Evolutionary conservation across 1,140 invertebrate genomes (phyloP), one percentile per base, ranked within the genome.

Genomic region (Carcinoscorpius rotundicauda): DNA sequence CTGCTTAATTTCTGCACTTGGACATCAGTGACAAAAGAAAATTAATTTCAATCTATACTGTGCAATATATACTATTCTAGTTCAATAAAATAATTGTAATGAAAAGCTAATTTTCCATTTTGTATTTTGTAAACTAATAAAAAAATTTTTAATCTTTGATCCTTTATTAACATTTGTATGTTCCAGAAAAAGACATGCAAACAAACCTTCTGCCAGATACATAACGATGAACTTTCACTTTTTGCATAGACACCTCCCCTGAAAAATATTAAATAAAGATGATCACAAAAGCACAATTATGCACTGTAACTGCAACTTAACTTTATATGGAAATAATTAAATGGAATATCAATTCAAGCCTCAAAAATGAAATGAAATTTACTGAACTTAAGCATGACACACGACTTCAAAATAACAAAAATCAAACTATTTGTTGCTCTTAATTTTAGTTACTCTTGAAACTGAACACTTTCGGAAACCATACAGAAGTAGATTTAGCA

Each of bases 181-280:
- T 29, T 29, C 29, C 29, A 29, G 29, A 2, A 29, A 29, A 29
- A 61, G 4, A 58, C 6, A 51, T 55, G 4, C 4, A 29, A 29
- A 61, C 60, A 56, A 61, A 74, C 72, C 89, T 82, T 78, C 94
- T 94, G 58, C 92, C 92, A 52, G 90, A 92, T 62, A 95, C 89
- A 75, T 95, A 96, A 64, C 92, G 82, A 71, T 93, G 91, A 0
- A 96, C 93, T 79, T 96, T 96, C 3, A 96, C 93, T 76, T 95
- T 96, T 82, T 95, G 88, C 93, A 96, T 96, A 71, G 91, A 93
- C 66, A 93, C 78, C 81, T 95, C 89, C 76, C 91, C 91, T 92
- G 66, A 53, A 66, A 63, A 53, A 51, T 61, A 55, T 9, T 66
- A 52, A 51, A 4, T 49, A 69, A 9, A n/a, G 57, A 57, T 50